Base-by-base conservation (phyloP, 1,140 invertebrate species). In the Drosophila mojavensis region DNA sequence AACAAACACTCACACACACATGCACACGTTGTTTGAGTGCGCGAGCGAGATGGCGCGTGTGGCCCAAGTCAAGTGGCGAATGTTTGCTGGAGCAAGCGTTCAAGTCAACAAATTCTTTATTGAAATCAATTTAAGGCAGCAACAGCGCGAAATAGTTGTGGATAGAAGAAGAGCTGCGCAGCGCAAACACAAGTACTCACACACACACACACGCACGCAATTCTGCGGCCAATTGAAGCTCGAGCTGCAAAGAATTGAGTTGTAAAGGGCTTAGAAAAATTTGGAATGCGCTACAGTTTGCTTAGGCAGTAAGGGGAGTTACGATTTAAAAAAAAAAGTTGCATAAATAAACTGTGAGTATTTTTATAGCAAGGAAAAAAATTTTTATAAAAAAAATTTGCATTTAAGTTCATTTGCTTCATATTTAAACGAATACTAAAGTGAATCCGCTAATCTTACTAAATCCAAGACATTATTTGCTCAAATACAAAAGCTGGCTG, bases 41-140 rank as follows among this genome's bases (percentile, higher is more conserved):
- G 65, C n/a, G 43, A 48, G 17, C 28, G n/a, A 55, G 41, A 41
- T 15, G 26, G 26, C 24, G 1, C 20, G 67, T 28, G 43, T 17
- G 47, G 54, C 24, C 43, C 67, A 70, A 65, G 69, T 72, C 63
- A 66, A 76, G 68, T 76, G 74, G 55, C 43, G 43, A 63, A 63
- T 64, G 67, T 63, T 64, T 75, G 66, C 47, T 71, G 47, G 50
- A 62, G 53, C 55, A 43, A 10, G 11, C 48, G 41, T 43, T 47
- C 70, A 62, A 75, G 66, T 83, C 76, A 68, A 67, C 85, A 81
- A 83, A 83, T 77, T 68, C 77, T 84, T 84, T 88, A 84, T 89
- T 88, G 79, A 89, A 89, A 89, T 83, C 84, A 88, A 89, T 88
- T 88, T 80, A 84, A 71, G 54, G 65, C 75, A 81, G 70, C 61